phyloP scores from a whole-genome alignment of 1,140 invertebrate genomes.

The Dufourea novaeangliae region DNA sequence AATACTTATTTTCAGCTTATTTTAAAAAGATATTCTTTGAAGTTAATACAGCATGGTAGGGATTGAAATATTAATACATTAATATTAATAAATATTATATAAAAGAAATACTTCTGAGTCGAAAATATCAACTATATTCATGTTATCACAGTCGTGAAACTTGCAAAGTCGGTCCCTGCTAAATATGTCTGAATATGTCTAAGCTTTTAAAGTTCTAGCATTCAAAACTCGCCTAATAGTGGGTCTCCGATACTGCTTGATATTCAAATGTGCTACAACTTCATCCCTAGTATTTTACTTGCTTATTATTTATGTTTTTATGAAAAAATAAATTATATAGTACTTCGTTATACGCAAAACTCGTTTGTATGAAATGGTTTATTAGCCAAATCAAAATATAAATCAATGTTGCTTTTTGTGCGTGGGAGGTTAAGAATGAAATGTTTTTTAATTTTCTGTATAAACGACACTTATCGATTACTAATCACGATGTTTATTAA shows the following conservation, averaged over 20 bases:
- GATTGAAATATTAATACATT: neutral
- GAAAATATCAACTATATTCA: no score
- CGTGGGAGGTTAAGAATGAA: slow-evolving; percentile 11
- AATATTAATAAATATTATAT: neutral
- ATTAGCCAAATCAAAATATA: neutral
- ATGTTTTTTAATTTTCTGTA: neutral
- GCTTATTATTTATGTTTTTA: neutral
- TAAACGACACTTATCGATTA: slow-evolving; percentile 12
- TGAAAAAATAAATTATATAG: neutral
- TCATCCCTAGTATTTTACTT: neutral
- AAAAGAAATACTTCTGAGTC: neutral
- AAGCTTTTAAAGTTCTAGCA: neutral
- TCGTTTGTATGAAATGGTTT: neutral
- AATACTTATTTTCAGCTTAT: no score
- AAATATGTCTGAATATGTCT: neutral
- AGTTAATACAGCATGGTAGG: neutral
- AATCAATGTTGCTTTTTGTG: slow-evolving; percentile 11
- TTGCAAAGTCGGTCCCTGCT: no score
- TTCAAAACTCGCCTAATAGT: neutral
- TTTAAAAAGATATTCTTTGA: slow-evolving; percentile 10
- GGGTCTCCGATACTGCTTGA: neutral
- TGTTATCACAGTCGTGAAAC: no score
- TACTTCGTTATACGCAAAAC: neutral
- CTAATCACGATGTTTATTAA: neutral
- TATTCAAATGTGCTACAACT: neutral